Evolutionary conservation across 1,140 invertebrate genomes (phyloP).

Genomic region (Marisa cornuarietis): DNA sequence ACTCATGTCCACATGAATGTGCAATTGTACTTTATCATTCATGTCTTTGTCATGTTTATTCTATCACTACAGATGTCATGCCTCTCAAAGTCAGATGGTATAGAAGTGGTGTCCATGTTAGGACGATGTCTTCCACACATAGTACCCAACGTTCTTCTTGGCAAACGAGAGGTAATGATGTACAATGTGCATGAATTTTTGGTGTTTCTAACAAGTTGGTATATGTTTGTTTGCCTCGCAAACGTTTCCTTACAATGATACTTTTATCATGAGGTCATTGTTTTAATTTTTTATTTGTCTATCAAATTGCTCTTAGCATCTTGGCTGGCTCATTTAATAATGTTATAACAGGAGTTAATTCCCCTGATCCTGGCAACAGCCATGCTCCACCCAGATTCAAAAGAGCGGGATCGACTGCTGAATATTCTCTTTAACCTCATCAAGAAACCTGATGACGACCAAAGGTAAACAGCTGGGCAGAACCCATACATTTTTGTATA

Average conservation of each 20-base stretch:
- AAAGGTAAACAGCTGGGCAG: conserved; percentile 62
- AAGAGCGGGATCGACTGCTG: conserved; percentile 75
- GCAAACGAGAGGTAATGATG: conserved; percentile 72
- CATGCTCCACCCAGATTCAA: conserved; percentile 72
- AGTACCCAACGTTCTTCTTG: conserved; percentile 76
- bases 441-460: conserved; percentile 78
- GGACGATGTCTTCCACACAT: conserved; percentile 71
- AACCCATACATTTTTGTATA: too few relatives aligned
- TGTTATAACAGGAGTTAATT: conserved; percentile 72
- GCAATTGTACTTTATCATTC: too few relatives aligned
- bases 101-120: conserved; percentile 63
- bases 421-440: conserved; percentile 81
- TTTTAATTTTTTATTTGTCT: too few relatives aligned
- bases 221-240: too few relatives aligned
- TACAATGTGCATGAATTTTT: not conserved
- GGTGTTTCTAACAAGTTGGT: not conserved
- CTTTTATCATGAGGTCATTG: too few relatives aligned
- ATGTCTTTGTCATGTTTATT: not conserved
- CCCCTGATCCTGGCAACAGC: conserved; percentile 76
- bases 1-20: too few relatives aligned
- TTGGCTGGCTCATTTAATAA: not conserved
- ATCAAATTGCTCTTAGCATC: too few relatives aligned
- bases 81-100: conserved; percentile 53
- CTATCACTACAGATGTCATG: conserved; percentile 51
- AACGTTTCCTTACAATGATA: too few relatives aligned